Conservation (phyloP, 2,888 invertebrate genomes). For the Empis stercorea region DNA sequence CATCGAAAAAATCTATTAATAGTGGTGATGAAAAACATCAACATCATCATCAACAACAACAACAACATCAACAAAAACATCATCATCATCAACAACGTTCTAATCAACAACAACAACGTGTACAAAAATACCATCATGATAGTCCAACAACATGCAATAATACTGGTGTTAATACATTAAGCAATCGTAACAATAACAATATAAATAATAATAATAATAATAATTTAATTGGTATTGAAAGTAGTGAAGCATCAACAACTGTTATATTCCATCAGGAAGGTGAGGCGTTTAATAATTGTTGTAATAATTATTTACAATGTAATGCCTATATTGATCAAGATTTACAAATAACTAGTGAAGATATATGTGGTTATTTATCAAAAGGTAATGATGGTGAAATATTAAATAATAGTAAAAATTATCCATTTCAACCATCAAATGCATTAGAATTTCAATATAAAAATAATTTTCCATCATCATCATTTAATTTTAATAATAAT, state of each 20-base stretch:
- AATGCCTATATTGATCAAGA: conserved; percentile 35
- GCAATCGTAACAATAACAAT: conserved; percentile 27
- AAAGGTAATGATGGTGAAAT: conserved; percentile 29
- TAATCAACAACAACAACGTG: background rate
- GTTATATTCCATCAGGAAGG: conserved; percentile 36
- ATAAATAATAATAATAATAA: too few relatives aligned
- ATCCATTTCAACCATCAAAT: conserved; percentile 34
- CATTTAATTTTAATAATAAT: conserved; percentile 15
- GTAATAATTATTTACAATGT: conserved; percentile 33
- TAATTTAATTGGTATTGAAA: conserved; percentile 15
- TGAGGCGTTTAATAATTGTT: conserved; percentile 35
- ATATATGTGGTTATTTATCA: conserved; percentile 33
- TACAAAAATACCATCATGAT: conserved; percentile 2
- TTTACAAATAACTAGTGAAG: conserved; percentile 36
- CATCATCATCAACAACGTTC: background rate
- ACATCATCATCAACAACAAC: background rate
- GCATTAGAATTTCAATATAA: conserved; percentile 35
- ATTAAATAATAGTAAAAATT: conserved; percentile 32
- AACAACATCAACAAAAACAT: background rate
- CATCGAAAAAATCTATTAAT: conserved; percentile 4
- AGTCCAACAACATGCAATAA: conserved; percentile 20
- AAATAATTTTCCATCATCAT: conserved; percentile 26
- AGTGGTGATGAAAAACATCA: conserved; percentile 7
- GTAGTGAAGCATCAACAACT: conserved; percentile 28
- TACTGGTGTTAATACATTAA: conserved; percentile 11